These are phyloP conservation scores for Pomacea maculata DNA, from an alignment of 1,140 invertebrate genomes.

Conservation along the genomic window DNA sequence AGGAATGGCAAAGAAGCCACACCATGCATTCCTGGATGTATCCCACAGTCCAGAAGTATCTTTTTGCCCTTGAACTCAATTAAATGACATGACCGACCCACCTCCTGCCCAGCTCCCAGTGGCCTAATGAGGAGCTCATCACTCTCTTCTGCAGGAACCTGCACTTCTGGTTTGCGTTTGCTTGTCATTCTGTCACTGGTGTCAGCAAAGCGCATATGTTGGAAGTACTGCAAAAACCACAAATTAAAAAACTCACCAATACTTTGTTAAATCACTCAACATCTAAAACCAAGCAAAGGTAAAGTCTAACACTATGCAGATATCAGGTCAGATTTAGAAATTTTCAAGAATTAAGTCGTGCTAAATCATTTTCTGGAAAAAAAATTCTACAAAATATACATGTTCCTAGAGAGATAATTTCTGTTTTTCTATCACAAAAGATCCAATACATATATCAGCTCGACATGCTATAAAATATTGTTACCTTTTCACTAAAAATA, in stretches of 20 bases:
- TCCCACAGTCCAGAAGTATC: slow-evolving; percentile 96
- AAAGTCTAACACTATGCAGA: no score
- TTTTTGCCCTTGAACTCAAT: slow-evolving; percentile 99
- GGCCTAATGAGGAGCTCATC: slow-evolving; percentile 56
- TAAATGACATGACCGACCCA: slow-evolving; percentile 98
- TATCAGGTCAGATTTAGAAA: no score
- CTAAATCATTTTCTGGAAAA: no score
- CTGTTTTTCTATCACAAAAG: no score
- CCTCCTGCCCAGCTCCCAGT: slow-evolving; percentile 96
- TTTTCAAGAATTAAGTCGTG: no score
- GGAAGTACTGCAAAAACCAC: not conserved
- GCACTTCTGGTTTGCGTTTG: slow-evolving; percentile 49
- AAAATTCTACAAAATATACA: no score
- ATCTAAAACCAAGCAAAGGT: no score
- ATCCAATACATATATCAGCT: no score
- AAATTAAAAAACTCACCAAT: not conserved
- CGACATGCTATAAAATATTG: no score
- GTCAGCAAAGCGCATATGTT: not conserved
- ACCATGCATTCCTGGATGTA: slow-evolving; percentile 96
- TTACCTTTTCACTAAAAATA: no score
- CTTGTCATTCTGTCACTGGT: slow-evolving; percentile 42
- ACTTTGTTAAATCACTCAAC: not conserved
- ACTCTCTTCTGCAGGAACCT: slow-evolving; percentile 57
- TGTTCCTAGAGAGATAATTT: no score
- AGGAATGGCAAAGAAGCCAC: slow-evolving; percentile 98